Base-by-base conservation (phyloP, 2,888 invertebrate species). In the Helobdella robusta region DNA sequence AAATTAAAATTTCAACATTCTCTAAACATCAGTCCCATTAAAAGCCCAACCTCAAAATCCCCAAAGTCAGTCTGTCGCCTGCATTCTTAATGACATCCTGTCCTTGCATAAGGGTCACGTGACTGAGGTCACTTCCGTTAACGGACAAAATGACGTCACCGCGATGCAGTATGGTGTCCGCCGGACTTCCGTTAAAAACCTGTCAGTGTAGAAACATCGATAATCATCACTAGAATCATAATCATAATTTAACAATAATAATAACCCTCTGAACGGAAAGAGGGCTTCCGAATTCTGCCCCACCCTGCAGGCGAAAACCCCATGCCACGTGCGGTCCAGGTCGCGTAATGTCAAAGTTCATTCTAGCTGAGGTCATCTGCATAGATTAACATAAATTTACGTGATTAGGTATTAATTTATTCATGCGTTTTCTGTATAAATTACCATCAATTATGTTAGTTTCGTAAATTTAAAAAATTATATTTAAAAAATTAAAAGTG, bases 141-240 rank as follows among this genome's bases (percentile, higher is more conserved):
- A 94, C 87, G 82, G 90, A 89, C 73, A 87, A 85, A 75, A 94
- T 88, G 76, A 92, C 86, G 82, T 94, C 94, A 73, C 93, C 93
- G 71, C 89, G 85, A 73, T 88, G 85, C 72, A 94, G 84, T 74
- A 87, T 87, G 63, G 87, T 87, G 74, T 88, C 87, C 18, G 89
- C 86, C 1, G 90, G 90, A 70, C 87, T 87, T 70, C 89, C 89
- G 66, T 86, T 85, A 75, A 89, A 88, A 76, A 92, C 91, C 93
- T 94, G 84, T 34, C 28, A 30, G 40, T 40, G 18, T 15, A 15
- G 40, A 40, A 15, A 18, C 18, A 15, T 2, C 18, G 28, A 30
- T 3, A 56, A n/a, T 56, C 8, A 1, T 1, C 4, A 28, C 28
- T 30, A 30, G 6, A n/a, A 2, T 3, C n/a, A 4, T 6, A 46